Percentiles rank a stretch among this genome's conserved stretches.
phyloP scores from a whole-genome alignment of 2,888 invertebrate species.

The Phengaris alcon region DNA sequence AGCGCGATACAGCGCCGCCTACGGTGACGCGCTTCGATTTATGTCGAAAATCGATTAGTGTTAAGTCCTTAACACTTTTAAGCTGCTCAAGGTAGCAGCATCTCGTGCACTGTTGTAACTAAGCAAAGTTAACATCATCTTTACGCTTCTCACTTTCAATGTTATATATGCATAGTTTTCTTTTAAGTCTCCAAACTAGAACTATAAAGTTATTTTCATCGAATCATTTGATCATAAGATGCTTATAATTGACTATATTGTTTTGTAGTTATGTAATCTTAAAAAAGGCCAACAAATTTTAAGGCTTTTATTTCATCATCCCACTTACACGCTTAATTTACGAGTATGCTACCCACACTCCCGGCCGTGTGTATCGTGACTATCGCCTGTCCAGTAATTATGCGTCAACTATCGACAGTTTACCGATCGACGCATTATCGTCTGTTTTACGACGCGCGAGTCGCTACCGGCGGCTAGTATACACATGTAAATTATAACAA shows the following conservation, averaged over 20 bases:
- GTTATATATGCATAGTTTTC: too few species aligned
- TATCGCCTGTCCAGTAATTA: conserved; percentile 49
- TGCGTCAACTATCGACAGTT: conserved; percentile 38
- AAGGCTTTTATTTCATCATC: too few species aligned
- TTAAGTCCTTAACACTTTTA: conserved; percentile 2
- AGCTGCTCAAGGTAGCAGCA: neutral
- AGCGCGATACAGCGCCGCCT: conserved; percentile 59
- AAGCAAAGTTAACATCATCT: too few species aligned
- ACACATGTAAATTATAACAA: conserved; percentile 17
- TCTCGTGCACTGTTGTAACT: too few species aligned
- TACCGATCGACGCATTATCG: conserved; percentile 45
- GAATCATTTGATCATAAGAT: too few species aligned
- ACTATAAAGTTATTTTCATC: too few species aligned
- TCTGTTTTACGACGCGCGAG: conserved; percentile 29
- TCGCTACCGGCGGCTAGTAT: conserved; percentile 31
- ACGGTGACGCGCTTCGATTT: conserved; percentile 16
- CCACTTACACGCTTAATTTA: neutral
- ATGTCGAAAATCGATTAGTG: conserved; percentile 5
- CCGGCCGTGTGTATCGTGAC: conserved; percentile 43
- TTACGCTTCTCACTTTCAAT: too few species aligned
- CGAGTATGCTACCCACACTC: neutral
- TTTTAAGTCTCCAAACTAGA: too few species aligned
- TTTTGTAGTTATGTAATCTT: too few species aligned
- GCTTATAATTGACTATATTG: too few species aligned
- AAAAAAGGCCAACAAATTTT: too few species aligned